Base-by-base conservation (phyloP, 2,113 vertebrate genomes). In the Paracanthobrama guichenoti region DNA sequence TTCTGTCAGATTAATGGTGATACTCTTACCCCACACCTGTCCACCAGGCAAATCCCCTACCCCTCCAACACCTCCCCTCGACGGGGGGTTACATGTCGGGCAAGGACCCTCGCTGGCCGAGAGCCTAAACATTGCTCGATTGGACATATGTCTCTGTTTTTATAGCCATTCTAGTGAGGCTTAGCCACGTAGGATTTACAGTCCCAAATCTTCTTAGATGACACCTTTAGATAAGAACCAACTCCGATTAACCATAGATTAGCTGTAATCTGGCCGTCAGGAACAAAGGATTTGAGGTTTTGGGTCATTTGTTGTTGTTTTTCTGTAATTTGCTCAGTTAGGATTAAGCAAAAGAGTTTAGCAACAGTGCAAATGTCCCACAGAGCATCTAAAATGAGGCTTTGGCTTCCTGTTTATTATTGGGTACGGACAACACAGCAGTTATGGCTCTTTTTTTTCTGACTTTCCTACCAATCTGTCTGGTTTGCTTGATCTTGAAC, bases 201-300 rank as follows among this genome's bases (percentile, higher is more conserved):
- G 82, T 69, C 78, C 31, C 57, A 84, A 87, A 91, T 88, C 48
- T 86, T 64, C 78, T 84, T 87, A 86, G 72, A 81, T 90, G 75
- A 76, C 62, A 35, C 14, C 46, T 66, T 31, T 18, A 81, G 62
- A 81, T 53, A 84, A 86, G 84, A 79, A 78, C 5, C 79, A 35
- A 62, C 81, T 44, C 42, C 78, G 91, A 92, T 93, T 90, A 91
- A 87, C 82, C 77, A 69, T 81, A 89, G 90, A 92, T 93, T 90
- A 93, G 59, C 79, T 28, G 1, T 87, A 87, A 84, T 90, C 79
- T 85, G 60, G 20, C 79, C 77, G 80, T 75, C 42, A 71, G 74
- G 86, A 81, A 82, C 62, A n/a, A 10, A 77, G 48, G 80, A 88
- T 89, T 90, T 90, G 90, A 69, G 79, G 12, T 42, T 28, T 86